Evolutionary conservation across 2,797 vertebrate genomes (phyloP).

Genomic region (Phoebastria nigripes): DNA sequence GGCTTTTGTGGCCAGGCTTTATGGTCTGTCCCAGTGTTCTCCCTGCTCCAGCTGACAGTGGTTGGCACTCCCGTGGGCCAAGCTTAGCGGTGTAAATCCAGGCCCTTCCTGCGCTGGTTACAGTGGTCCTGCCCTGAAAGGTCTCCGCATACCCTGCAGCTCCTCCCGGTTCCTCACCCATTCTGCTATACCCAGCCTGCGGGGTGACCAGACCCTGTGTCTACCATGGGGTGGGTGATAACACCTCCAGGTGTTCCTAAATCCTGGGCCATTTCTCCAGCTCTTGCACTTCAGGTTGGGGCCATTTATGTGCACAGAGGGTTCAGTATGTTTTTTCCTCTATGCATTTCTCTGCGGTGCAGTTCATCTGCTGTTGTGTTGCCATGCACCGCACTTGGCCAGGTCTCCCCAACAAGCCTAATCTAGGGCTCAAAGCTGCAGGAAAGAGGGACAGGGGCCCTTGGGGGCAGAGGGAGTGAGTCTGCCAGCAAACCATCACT

Average conservation of each 20-base stretch:
- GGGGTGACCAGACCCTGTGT: background rate
- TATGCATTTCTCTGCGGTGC: no score
- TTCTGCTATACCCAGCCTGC: background rate
- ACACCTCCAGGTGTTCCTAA: background rate
- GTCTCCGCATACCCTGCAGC: background rate
- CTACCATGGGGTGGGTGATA: background rate
- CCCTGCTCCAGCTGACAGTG: background rate
- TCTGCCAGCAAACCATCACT: background rate
- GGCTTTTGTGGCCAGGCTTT: background rate
- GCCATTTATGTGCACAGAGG: background rate
- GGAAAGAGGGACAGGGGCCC: background rate
- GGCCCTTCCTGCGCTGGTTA: background rate
- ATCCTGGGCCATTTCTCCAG: background rate
- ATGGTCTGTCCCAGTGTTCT: background rate
- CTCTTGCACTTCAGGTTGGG: background rate
- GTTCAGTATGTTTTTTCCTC: background rate
- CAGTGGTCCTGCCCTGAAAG: background rate
- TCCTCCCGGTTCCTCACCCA: background rate
- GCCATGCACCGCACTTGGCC: background rate
- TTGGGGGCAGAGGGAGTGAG: background rate
- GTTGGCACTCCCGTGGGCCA: background rate
- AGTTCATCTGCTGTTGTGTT: background rate
- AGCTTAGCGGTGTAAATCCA: background rate
- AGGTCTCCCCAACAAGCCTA: background rate
- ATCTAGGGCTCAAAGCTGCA: background rate